phyloP scores from a whole-genome alignment of 92 coral and sea anemone genomes.

The Virgularia gustaviana region DNA sequence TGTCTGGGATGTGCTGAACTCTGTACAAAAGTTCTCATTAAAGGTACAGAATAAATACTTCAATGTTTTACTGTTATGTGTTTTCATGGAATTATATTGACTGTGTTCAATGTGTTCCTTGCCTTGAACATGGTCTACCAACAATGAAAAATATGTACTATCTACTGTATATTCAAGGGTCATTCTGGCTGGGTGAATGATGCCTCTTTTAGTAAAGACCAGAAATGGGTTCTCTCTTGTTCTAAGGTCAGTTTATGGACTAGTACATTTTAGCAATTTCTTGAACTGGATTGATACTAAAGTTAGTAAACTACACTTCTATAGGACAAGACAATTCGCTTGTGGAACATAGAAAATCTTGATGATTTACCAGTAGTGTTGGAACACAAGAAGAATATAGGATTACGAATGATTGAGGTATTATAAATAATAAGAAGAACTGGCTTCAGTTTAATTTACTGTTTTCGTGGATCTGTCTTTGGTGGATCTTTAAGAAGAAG shows the following conservation, averaged over 20 bases:
- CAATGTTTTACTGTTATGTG: too few relatives aligned
- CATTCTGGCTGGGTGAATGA: conserved; percentile 97
- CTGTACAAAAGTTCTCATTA: conserved; percentile 90
- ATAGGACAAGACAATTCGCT: conserved; percentile 84
- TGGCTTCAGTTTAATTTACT: too few relatives aligned
- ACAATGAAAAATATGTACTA: neutral
- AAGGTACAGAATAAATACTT: conserved; percentile 65
- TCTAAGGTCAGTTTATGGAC: conserved; percentile 82
- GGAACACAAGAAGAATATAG: conserved; percentile 96
- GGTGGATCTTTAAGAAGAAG: too few relatives aligned
- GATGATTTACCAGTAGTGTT: conserved; percentile 94
- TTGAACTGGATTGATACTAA: neutral
- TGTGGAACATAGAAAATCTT: conserved; percentile 93
- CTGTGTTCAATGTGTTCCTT: neutral
- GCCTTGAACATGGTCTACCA: neutral
- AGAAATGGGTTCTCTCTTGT: conserved; percentile 94
- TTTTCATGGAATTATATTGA: too few relatives aligned
- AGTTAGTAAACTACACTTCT: neutral
- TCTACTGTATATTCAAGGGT: conserved; percentile 56
- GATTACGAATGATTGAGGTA: conserved; percentile 89
- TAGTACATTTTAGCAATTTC: too few relatives aligned
- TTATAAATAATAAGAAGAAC: too few relatives aligned
- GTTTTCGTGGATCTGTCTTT: too few relatives aligned
- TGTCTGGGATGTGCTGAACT: conserved; percentile 93
- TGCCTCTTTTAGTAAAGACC: conserved; percentile 77